Evolutionary conservation across 1,140 invertebrate species (phyloP).

Genomic region (Chrysoperla carnea): DNA sequence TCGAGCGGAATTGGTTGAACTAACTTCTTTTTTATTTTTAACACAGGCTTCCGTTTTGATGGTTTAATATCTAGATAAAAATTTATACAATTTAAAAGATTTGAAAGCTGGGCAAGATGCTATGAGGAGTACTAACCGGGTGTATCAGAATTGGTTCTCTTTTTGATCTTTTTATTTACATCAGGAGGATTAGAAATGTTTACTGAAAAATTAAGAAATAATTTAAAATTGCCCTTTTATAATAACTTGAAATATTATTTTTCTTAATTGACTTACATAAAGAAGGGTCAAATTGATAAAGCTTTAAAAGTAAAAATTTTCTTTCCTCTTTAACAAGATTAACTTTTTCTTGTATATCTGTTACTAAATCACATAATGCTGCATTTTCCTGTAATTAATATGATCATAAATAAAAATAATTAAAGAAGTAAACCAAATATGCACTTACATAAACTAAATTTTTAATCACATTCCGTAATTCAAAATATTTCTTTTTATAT

Average conservation of each 20-base stretch:
- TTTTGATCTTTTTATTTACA: no score
- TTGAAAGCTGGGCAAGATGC: no score
- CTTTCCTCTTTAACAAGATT: conserved; percentile 56
- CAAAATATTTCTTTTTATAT: conserved; percentile 33
- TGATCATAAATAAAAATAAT: conserved; percentile 4
- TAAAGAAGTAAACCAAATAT: conserved; percentile 7
- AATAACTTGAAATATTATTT: no score
- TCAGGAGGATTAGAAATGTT: no score
- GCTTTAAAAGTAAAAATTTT: conserved; percentile 47
- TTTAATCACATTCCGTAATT: conserved; percentile 30
- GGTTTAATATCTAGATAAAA: conserved; percentile 6
- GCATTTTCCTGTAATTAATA: conserved; percentile 49
- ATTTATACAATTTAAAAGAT: no score
- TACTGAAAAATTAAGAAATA: no score
- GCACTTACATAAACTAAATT: conserved; percentile 31
- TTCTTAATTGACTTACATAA: neutral
- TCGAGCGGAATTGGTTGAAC: conserved; percentile 49
- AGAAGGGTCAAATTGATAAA: conserved; percentile 37
- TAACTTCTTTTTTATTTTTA: conserved; percentile 25
- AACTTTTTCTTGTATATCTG: conserved; percentile 56
- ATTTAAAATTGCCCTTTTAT: no score
- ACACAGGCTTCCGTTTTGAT: conserved; percentile 12
- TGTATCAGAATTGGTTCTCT: no score
- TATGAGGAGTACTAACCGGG: no score
- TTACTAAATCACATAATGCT: conserved; percentile 62